phyloP scores from a whole-genome alignment of 2,888 invertebrate genomes.

The Rotaria socialis region DNA sequence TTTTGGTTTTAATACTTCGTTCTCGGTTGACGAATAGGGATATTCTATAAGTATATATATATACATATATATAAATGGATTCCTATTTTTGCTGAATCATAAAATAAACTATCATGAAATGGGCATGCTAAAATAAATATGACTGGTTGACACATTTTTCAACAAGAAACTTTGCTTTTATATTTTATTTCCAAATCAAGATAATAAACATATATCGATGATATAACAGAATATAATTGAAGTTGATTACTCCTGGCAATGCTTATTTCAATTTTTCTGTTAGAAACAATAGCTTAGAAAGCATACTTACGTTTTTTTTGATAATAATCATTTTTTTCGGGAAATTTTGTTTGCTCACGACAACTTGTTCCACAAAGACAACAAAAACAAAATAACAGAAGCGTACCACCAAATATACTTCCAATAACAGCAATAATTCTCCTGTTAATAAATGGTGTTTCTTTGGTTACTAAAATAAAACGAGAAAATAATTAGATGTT shows the following conservation, averaged over 20 bases:
- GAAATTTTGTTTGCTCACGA: background rate
- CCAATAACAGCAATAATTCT: background rate
- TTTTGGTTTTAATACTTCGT: background rate
- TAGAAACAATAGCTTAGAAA: too few species aligned
- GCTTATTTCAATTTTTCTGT: too few species aligned
- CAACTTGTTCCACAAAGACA: background rate
- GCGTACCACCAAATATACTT: background rate
- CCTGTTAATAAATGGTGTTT: background rate
- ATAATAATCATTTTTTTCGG: background rate
- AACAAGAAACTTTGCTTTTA: too few species aligned
- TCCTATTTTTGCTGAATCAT: too few species aligned
- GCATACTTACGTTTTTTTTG: background rate
- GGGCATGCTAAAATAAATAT: too few species aligned
- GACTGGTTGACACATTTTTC: too few species aligned
- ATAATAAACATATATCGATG: too few species aligned
- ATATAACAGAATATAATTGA: too few species aligned
- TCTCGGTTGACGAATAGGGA: background rate
- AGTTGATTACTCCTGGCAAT: too few species aligned
- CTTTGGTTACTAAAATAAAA: background rate
- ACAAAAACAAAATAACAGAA: background rate
- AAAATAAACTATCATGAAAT: too few species aligned
- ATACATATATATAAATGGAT: too few species aligned
- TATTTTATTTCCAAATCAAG: too few species aligned
- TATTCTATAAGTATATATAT: conserved; percentile 26
- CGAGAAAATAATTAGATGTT: background rate